These are phyloP conservation scores for Rhea americana DNA, from an alignment of 2,113 vertebrate species.

Conservation along the genomic window DNA sequence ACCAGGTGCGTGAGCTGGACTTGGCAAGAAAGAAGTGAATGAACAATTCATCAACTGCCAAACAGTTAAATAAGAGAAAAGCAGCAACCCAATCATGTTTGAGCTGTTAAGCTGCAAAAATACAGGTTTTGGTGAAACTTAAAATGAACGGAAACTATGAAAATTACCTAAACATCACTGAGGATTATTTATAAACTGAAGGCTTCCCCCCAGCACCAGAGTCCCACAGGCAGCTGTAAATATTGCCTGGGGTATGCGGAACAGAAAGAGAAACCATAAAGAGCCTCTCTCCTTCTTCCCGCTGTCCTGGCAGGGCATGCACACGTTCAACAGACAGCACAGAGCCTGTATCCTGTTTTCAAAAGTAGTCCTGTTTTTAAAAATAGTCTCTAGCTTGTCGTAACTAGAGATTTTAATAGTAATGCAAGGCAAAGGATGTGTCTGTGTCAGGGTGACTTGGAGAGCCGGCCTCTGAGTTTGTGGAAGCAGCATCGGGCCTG, in stretches of 20 bases:
- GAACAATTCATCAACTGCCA: neutral
- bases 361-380: neutral
- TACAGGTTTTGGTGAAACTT: conserved; percentile 12
- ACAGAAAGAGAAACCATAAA: conserved; percentile 68
- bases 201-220: neutral
- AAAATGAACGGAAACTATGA: conserved; percentile 61
- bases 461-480: neutral
- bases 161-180: conserved; percentile 29
- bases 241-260: conserved; percentile 28
- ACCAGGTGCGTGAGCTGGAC: neutral
- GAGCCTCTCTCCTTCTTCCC: conserved; percentile 15
- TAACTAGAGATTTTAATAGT: neutral
- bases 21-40: neutral
- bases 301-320: conserved; percentile 12
- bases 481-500: neutral
- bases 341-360: conserved; percentile 15
- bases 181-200: conserved; percentile 52
- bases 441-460: neutral
- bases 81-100: neutral
- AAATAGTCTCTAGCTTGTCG: neutral
- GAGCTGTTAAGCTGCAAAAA: neutral
- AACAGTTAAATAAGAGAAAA: neutral
- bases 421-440: neutral
- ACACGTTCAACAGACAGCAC: neutral
- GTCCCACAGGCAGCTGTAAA: conserved; percentile 38